A percentile compares a stretch with the other conserved stretches of the same genome.
phyloP scores from a whole-genome alignment of 2,888 invertebrate species.

The Lithophane socia region DNA sequence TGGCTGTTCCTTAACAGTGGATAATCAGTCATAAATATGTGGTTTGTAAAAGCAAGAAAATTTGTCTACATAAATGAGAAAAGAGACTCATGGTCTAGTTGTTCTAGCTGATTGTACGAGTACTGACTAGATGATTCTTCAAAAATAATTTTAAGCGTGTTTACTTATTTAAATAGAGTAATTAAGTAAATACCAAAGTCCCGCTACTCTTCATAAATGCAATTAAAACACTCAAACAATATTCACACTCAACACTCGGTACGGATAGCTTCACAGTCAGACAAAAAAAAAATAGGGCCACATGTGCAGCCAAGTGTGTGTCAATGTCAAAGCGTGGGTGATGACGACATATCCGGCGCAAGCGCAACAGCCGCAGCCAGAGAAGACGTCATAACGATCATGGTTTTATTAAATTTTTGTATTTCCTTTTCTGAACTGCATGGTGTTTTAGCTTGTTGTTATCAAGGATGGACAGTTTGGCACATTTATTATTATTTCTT shows the following conservation, averaged over 20 bases:
- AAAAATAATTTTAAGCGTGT: background rate
- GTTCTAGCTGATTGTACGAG: background rate
- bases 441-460: background rate
- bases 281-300: slow-evolving; percentile 58
- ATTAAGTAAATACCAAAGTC: background rate
- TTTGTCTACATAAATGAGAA: background rate
- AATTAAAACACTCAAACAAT: slow-evolving; percentile 19
- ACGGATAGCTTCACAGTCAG: slow-evolving; percentile 36
- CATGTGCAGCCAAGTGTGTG: slow-evolving; percentile 61
- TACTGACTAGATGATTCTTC: background rate
- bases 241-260: slow-evolving; percentile 19
- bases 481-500: no score
- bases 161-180: slow-evolving; percentile 4
- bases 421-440: background rate
- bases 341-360: slow-evolving; percentile 61
- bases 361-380: slow-evolving; percentile 39
- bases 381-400: slow-evolving; percentile 47
- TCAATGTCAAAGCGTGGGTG: slow-evolving; percentile 67
- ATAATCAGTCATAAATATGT: background rate
- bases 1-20: background rate
- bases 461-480: background rate
- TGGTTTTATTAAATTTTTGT: background rate
- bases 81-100: background rate
- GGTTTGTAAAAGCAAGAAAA: background rate
- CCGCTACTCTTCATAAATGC: slow-evolving; percentile 13